Percentiles rank a stretch among this genome's conserved stretches.
phyloP scores from a whole-genome alignment of 1,140 invertebrate species.

The Conus ventricosus region DNA sequence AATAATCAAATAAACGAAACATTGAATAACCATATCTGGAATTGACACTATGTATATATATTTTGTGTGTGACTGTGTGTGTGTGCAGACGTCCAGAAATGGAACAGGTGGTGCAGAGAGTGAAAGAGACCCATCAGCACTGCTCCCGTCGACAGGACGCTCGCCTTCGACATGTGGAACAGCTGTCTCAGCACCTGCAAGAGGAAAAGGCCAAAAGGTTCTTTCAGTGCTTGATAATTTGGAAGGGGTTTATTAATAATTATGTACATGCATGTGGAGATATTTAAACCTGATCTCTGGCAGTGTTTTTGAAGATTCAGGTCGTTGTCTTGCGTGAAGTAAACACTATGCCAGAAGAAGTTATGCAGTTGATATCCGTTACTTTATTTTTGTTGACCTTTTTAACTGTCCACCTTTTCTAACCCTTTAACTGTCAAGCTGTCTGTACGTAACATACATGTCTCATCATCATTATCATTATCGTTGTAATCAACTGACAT shows the following conservation, averaged over 20 bases:
- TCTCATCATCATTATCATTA: no score
- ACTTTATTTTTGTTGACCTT: no score
- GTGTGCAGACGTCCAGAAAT: constrained; percentile 14
- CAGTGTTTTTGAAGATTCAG: neutral
- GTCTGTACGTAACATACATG: no score
- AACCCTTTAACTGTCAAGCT: no score
- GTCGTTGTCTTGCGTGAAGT: neutral
- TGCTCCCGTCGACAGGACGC: neutral
- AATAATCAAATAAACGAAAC: no score
- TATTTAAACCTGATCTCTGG: neutral
- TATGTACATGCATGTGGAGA: neutral
- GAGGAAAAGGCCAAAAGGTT: constrained; percentile 13
- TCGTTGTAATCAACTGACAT: no score
- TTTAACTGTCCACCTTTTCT: no score
- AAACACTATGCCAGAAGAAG: no score
- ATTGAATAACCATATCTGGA: no score
- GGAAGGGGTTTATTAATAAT: neutral
- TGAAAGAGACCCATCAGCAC: neutral
- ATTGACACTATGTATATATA: no score
- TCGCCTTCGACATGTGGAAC: neutral
- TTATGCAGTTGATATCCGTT: no score
- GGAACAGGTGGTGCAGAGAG: neutral
- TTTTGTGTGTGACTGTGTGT: neutral
- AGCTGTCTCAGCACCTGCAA: neutral
- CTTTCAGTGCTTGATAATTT: no score